These are phyloP conservation scores for Hecatera dysodea DNA, from an alignment of 2,888 invertebrate genomes.

Conservation along the genomic window DNA sequence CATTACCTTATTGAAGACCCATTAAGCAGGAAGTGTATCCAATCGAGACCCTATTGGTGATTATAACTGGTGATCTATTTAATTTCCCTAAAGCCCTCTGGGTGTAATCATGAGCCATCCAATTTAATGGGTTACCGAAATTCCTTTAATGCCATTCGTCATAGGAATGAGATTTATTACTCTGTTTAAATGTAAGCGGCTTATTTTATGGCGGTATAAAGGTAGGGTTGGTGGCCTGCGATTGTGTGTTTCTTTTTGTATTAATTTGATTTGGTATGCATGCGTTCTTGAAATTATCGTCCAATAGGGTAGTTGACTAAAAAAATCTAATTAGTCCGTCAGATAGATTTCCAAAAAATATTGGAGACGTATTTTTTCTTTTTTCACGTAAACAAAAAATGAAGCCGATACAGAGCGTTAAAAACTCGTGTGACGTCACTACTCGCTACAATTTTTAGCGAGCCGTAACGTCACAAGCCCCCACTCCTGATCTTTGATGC, in stretches of 20 bases:
- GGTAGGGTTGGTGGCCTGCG: constrained; percentile 35
- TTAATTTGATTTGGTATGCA: constrained; percentile 1
- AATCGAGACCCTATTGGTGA: constrained; percentile 67
- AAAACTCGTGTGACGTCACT: too few species aligned
- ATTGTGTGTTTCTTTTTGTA: constrained; percentile 34
- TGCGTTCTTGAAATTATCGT: background rate
- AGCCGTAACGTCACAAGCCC: too few species aligned
- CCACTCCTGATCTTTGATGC: too few species aligned
- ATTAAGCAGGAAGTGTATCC: constrained; percentile 77
- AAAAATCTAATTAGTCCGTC: too few species aligned
- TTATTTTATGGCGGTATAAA: constrained; percentile 69
- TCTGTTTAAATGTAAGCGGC: constrained; percentile 70
- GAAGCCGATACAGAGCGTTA: too few species aligned
- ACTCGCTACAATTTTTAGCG: too few species aligned
- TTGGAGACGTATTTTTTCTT: too few species aligned
- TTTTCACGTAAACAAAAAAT: too few species aligned
- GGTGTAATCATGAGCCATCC: constrained; percentile 66
- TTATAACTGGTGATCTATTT: constrained; percentile 65
- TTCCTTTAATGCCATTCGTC: constrained; percentile 74
- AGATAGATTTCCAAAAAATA: too few species aligned
- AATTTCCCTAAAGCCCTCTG: constrained; percentile 63
- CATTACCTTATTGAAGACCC: constrained; percentile 28
- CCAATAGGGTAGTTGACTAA: too few species aligned
- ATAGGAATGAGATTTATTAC: constrained; percentile 77
- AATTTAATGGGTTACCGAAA: constrained; percentile 69